Conservation (phyloP, 1,140 invertebrate species). For the Drosophila arizonae region DNA sequence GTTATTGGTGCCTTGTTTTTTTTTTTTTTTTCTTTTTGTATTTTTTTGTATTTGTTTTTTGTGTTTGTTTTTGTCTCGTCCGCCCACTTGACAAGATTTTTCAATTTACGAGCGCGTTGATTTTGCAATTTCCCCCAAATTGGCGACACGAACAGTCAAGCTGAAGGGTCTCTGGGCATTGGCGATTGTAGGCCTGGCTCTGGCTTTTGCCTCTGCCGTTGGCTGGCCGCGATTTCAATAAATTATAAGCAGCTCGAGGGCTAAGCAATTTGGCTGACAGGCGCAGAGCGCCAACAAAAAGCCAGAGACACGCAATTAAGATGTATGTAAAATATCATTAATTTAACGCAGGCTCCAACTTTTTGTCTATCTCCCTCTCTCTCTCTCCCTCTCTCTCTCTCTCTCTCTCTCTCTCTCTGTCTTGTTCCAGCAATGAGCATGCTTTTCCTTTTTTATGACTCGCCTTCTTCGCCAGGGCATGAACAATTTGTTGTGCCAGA, state of each 20-base stretch:
- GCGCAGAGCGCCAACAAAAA: conserved; percentile 39
- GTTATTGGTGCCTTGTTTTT: neutral
- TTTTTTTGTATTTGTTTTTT: conserved; percentile 6
- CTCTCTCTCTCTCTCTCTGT: neutral
- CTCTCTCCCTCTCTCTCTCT: neutral
- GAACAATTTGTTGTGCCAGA: conserved; percentile 4
- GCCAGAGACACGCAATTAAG: conserved; percentile 51
- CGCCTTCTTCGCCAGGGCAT: neutral
- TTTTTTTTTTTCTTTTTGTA: conserved; percentile 19
- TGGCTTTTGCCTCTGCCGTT: neutral
- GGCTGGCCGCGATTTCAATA: conserved; percentile 63
- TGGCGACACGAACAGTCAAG: conserved; percentile 13
- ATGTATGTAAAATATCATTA: conserved; percentile 52
- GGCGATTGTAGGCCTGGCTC: conserved; percentile 4
- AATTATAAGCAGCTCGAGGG: conserved; percentile 70
- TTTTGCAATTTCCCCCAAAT: conserved; percentile 46
- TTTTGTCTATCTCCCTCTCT: neutral
- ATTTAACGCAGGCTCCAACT: conserved; percentile 21
- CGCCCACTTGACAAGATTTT: conserved; percentile 60
- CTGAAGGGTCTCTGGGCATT: neutral
- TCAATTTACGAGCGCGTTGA: conserved; percentile 59
- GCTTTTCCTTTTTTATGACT: conserved; percentile 2
- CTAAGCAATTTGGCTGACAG: conserved; percentile 62
- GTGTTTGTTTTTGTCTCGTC: conserved; percentile 14
- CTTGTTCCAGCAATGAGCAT: too few relatives aligned